phyloP scores from a whole-genome alignment of 2,113 vertebrate species.

The Chloroceryle aenea region DNA sequence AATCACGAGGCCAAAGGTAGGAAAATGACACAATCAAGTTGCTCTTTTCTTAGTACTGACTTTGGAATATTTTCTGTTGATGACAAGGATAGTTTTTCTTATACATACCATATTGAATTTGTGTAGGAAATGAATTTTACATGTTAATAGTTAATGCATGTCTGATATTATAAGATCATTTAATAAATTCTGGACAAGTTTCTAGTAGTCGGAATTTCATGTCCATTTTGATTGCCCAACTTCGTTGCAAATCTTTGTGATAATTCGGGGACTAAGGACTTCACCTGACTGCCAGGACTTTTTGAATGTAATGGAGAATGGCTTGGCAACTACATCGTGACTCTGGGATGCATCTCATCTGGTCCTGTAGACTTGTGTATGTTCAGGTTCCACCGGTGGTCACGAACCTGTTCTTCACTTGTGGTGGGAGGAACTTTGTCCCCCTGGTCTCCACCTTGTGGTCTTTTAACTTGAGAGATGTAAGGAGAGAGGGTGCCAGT shows the following conservation, averaged over 20 bases:
- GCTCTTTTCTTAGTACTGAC: background rate
- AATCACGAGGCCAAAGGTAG: background rate
- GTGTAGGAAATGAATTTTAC: background rate
- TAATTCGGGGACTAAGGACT: background rate
- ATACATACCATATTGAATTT: background rate
- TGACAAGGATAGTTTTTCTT: background rate
- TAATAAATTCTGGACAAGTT: background rate
- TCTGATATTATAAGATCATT: background rate
- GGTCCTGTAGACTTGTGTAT: too few relatives aligned
- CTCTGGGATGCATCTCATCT: too few relatives aligned
- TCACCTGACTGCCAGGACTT: too few relatives aligned
- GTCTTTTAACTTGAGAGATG: too few relatives aligned
- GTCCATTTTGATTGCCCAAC: background rate
- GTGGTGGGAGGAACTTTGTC: too few relatives aligned
- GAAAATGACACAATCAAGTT: background rate
- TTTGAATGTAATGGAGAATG: too few relatives aligned
- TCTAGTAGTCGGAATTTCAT: background rate
- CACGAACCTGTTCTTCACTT: too few relatives aligned
- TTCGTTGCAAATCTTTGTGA: background rate
- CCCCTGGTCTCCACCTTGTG: too few relatives aligned
- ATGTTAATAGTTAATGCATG: background rate
- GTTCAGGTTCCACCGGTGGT: too few relatives aligned
- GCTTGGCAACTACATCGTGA: too few relatives aligned
- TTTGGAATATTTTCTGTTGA: background rate
- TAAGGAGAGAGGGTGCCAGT: too few relatives aligned